A percentile compares a stretch with the other conserved stretches of the same genome.
phyloP scores from a whole-genome alignment of 2,113 vertebrate species.

The Apodemus sylvaticus region DNA sequence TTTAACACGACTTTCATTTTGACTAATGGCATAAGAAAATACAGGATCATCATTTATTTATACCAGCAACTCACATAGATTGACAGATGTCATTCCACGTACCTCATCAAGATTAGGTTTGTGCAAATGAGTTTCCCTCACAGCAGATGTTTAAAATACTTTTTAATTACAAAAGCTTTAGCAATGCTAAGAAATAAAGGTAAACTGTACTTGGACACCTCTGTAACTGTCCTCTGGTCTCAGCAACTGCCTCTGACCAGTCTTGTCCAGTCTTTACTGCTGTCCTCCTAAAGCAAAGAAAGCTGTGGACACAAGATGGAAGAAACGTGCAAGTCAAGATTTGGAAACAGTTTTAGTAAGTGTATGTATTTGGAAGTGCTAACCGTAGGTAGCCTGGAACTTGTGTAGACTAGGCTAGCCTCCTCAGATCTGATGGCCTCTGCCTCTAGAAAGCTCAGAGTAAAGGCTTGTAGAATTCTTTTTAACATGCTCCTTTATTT shows the following conservation, averaged over 20 bases:
- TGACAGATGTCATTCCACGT: neutral
- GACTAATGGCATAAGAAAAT: constrained; percentile 13
- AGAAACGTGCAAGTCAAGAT: neutral
- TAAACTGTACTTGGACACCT: neutral
- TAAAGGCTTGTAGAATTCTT: neutral
- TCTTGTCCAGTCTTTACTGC: neutral
- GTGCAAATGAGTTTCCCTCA: constrained; percentile 36
- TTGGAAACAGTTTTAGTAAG: neutral
- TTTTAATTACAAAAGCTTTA: constrained; percentile 40
- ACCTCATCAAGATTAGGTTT: constrained; percentile 10
- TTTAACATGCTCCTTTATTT: neutral
- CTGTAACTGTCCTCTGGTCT: neutral
- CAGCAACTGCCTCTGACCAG: neutral
- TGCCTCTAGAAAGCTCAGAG: neutral
- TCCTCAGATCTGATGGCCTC: neutral
- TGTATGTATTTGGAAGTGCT: neutral
- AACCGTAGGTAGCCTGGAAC: neutral
- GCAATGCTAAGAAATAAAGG: neutral
- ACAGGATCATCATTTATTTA: neutral
- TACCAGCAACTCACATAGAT: neutral
- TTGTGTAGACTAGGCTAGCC: neutral
- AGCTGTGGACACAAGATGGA: neutral
- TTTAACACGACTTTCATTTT: constrained; percentile 36
- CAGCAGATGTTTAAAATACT: neutral
- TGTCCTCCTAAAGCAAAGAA: neutral